Base-by-base conservation (phyloP, 1,140 invertebrate genomes). In the Drosophila quadrilineata region DNA sequence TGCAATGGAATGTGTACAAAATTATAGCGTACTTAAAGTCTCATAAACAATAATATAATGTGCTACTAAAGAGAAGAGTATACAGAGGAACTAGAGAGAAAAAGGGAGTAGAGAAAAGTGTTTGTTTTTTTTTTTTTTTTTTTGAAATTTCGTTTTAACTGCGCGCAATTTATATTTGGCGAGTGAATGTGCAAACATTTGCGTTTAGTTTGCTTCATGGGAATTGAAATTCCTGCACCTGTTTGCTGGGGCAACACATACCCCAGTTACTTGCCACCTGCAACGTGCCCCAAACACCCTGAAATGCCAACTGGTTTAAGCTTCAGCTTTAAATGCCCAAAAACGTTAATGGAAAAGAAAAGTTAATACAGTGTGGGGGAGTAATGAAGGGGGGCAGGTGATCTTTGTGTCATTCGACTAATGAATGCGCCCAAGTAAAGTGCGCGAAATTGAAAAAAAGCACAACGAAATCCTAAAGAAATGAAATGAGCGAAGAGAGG, bases 391-490 rank as follows among this genome's bases (percentile, higher is more conserved):
- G 26, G 24, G 35, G 10, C 2, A 12, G 12, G 26, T 17, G 68
- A 46, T 52, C 60, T 64, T 75, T 41, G 75, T 82, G 76, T 80
- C 76, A 84, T 82, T 77, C 79, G 57, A 48, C 73, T 77, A 82
- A 82, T 84, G 77, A 84, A 82, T 76, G 77, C 73, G 76, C 63
- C 58, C 75, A 82, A 63, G 76, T 75, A 31, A 67, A 71, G 36
- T 70, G 62, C 40, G 54, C 41, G 62, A 77, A 66, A 58, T 58
- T 70, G 33, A 65, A 68, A n/a, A n/a, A 68, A 68, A 53, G 53
- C 52, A 65, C 62, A 70, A 41, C 40, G 48, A 35, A 58, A 41
- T 21, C 8, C 16, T 14, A 40, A 12, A 33, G 14, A 45, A 10
- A 12, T 12, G 5, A 21, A 31, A 29, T 6, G 45, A 8, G 24